Conservation (phyloP, 2,113 vertebrate genomes). For the Genyomyrus donnyi region DNA sequence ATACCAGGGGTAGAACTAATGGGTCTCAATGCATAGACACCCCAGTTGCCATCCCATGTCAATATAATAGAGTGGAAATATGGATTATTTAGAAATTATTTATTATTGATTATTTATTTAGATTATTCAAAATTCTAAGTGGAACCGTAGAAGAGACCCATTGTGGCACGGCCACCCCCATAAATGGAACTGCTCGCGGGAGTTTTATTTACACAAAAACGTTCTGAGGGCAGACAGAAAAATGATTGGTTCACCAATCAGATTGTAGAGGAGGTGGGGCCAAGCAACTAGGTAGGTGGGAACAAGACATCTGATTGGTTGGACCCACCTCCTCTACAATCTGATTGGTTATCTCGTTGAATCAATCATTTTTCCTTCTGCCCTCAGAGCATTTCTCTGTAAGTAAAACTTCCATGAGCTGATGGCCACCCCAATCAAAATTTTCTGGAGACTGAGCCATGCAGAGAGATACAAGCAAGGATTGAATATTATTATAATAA, state of each 20-base stretch:
- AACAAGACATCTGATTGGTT: too few relatives aligned
- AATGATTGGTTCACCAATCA: too few relatives aligned
- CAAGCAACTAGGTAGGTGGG: too few relatives aligned
- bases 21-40: not conserved
- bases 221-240: too few relatives aligned
- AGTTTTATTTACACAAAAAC: too few relatives aligned
- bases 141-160: not conserved
- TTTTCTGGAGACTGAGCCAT: not conserved
- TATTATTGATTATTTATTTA: too few relatives aligned
- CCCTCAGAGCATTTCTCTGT: too few relatives aligned
- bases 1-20: not conserved
- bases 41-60: not conserved
- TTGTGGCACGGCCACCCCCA: not conserved
- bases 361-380: too few relatives aligned
- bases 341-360: too few relatives aligned
- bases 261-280: too few relatives aligned
- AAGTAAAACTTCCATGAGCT: too few relatives aligned
- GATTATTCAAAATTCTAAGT: not conserved
- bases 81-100: not conserved
- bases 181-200: not conserved
- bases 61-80: not conserved
- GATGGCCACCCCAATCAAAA: not conserved
- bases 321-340: too few relatives aligned
- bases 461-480: not conserved
- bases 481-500: not conserved